Evolutionary conservation across 30 jellyfish, hydroid and myxozoan species (phyloP).

Genomic region (Aurelia aurita): DNA sequence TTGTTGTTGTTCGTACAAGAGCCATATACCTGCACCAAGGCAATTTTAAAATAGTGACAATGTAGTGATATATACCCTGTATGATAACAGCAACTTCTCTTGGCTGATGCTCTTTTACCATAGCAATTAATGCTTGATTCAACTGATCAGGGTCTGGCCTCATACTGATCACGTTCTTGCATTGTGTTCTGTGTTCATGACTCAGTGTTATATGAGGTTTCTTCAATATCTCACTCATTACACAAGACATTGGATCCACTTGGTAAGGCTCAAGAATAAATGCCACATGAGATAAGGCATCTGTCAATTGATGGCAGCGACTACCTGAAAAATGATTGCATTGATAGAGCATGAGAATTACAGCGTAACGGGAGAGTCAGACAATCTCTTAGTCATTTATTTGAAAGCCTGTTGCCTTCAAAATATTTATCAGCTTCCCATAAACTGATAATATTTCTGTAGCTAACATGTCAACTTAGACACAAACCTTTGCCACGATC

Average conservation of each 20-base stretch:
- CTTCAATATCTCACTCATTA: conserved; percentile 69
- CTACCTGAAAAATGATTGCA: conserved; percentile 9
- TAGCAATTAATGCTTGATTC: conserved; percentile 76
- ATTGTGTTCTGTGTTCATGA: conserved; percentile 73
- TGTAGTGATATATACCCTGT: conserved; percentile 57
- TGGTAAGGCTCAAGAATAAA: conserved; percentile 74
- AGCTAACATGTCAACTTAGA: no score
- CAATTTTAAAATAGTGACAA: no score
- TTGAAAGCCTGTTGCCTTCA: no score
- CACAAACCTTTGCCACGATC: no score
- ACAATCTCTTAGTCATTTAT: no score
- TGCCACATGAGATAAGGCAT: conserved; percentile 48
- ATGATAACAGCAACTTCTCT: conserved; percentile 75
- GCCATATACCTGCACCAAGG: no score
- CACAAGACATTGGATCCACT: conserved; percentile 82
- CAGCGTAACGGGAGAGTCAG: no score
- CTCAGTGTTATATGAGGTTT: conserved; percentile 70
- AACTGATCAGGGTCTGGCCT: conserved; percentile 84
- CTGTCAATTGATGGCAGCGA: conserved; percentile 39
- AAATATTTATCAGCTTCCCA: no score
- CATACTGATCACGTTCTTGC: conserved; percentile 84
- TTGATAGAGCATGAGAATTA: background rate
- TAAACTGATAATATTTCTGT: no score
- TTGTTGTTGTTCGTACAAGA: no score
- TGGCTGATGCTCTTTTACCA: conserved; percentile 81